Conservation (phyloP, 2,888 invertebrate genomes). For the Drosophila pegasa region DNA sequence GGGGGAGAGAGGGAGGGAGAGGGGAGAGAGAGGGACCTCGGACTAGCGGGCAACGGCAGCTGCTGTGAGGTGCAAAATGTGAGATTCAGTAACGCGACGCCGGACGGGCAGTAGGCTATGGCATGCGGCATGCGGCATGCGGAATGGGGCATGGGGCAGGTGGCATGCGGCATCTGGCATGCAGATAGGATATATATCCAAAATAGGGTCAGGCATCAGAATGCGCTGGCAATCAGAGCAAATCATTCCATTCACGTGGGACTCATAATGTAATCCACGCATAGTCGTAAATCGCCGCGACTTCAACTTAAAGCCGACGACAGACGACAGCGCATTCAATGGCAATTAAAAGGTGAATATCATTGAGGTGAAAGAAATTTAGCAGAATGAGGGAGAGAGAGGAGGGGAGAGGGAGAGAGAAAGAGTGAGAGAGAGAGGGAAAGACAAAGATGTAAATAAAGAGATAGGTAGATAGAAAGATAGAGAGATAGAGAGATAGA, state of each 20-base stretch:
- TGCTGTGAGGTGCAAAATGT: slow-evolving; percentile 19
- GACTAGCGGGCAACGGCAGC: background rate
- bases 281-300: slow-evolving; percentile 32
- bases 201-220: slow-evolving; percentile 17
- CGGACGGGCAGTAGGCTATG: no score
- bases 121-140: background rate
- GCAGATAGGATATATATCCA: slow-evolving; percentile 8
- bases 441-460: no score
- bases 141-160: slow-evolving; percentile 4
- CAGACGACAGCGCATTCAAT: background rate
- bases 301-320: slow-evolving; percentile 1
- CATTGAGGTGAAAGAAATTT: background rate
- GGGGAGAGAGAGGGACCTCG: background rate
- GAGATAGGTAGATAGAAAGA: no score
- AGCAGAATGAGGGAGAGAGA: background rate
- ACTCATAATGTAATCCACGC: slow-evolving; percentile 36
- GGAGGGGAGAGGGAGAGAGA: background rate
- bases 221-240: slow-evolving; percentile 38
- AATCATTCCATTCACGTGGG: slow-evolving; percentile 41
- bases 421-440: background rate
- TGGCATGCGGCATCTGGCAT: slow-evolving; percentile 4
- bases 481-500: no score
- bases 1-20: background rate
- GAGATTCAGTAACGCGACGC: slow-evolving; percentile 27
- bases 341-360: background rate